phyloP scores from a whole-genome alignment of 1,140 invertebrate genomes.

The Aphis gossypii region DNA sequence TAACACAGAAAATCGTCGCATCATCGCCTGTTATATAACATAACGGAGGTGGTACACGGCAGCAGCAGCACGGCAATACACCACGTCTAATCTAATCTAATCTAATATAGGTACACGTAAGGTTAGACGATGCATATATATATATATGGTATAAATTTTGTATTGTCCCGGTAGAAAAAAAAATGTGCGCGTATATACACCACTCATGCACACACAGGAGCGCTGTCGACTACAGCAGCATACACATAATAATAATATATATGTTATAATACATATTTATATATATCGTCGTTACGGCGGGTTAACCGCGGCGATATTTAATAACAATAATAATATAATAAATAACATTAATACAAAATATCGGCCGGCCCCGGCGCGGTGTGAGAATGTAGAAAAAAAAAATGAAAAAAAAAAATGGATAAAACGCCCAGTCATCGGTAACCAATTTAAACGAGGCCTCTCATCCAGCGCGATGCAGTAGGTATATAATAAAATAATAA shows the following conservation, averaged over 20 bases:
- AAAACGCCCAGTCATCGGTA: constrained; percentile 49
- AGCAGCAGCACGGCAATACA: neutral
- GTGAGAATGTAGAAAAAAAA: constrained; percentile 36
- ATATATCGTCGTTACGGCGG: neutral
- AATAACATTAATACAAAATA: neutral
- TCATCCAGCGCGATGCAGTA: neutral
- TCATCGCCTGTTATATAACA: neutral
- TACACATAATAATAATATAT: neutral
- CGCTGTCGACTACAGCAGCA: neutral
- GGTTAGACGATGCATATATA: neutral
- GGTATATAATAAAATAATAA: constrained; percentile 1
- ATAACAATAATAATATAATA: constrained; percentile 41
- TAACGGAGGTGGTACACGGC: neutral
- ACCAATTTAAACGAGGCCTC: constrained; percentile 47
- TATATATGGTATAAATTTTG: neutral
- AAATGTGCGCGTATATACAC: neutral
- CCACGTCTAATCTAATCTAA: constrained; percentile 33
- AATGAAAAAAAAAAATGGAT: neutral
- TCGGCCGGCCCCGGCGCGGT: neutral
- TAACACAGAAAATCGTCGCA: neutral
- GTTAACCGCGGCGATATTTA: neutral
- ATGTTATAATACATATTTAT: neutral
- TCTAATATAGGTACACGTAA: neutral
- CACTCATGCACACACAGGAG: neutral
- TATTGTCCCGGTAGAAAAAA: neutral